Conservation (phyloP, 2,888 invertebrate genomes). For the Dorcus hopei region DNA sequence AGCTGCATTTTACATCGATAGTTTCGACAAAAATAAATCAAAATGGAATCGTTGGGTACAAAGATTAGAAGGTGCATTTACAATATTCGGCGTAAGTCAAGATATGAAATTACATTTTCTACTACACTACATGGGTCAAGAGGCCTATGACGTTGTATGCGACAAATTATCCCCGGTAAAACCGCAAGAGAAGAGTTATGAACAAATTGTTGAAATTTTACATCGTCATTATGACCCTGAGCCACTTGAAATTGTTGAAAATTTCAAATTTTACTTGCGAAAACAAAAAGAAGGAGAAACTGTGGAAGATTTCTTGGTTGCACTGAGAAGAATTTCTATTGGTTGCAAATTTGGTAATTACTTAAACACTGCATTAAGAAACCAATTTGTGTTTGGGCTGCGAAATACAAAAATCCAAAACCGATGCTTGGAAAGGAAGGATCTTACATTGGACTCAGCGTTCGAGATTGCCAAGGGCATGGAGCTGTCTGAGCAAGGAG, state of each 20-base stretch:
- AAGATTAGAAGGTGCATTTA: constrained; percentile 13
- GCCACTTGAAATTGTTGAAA: constrained; percentile 28
- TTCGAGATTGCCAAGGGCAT: constrained; percentile 28
- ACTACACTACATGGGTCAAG: constrained; percentile 18
- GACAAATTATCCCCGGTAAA: constrained; percentile 17
- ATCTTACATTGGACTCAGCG: constrained; percentile 27
- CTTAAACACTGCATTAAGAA: constrained; percentile 27
- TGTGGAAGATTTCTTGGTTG: constrained; percentile 21
- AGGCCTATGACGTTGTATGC: constrained; percentile 17
- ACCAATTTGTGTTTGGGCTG: constrained; percentile 32
- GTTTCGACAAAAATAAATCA: constrained; percentile 5
- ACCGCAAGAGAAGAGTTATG: background rate
- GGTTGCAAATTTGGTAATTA: constrained; percentile 27
- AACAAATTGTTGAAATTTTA: constrained; percentile 3
- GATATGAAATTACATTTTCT: constrained; percentile 2
- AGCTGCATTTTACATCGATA: constrained; percentile 9
- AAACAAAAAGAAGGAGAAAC: constrained; percentile 25
- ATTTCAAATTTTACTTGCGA: constrained; percentile 26
- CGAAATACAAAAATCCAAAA: constrained; percentile 27
- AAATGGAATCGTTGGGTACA: constrained; percentile 10
- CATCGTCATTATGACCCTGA: constrained; percentile 14
- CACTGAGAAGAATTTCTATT: constrained; percentile 22
- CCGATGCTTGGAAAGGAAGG: constrained; percentile 27
- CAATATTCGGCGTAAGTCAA: constrained; percentile 10
- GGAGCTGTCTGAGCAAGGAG: constrained; percentile 28